A percentile compares a stretch with the other conserved stretches of the same genome.
Conservation (phyloP, 1,140 invertebrate genomes). For the Argopecten irradians region DNA sequence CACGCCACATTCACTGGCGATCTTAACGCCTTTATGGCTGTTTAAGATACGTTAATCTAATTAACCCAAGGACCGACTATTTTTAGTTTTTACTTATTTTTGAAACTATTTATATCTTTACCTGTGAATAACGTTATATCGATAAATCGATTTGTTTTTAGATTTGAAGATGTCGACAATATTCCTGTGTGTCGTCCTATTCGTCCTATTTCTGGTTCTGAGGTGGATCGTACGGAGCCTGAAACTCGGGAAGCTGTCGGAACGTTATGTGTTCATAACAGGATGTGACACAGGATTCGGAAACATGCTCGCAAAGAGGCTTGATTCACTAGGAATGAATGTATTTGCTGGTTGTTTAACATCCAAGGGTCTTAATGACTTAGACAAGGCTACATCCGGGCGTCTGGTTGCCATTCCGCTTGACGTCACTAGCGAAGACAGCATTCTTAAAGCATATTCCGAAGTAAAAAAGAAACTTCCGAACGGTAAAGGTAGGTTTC, state of each 20-base stretch:
- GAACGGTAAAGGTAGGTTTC: background rate
- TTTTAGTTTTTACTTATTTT: too few relatives aligned
- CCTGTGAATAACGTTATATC: too few relatives aligned
- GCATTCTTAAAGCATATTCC: constrained; percentile 45
- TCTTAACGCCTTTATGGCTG: too few relatives aligned
- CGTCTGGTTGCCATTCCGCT: constrained; percentile 43
- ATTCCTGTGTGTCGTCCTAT: background rate
- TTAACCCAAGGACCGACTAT: too few relatives aligned
- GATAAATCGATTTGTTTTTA: too few relatives aligned
- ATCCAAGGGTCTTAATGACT: constrained; percentile 42
- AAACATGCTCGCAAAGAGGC: constrained; percentile 69
- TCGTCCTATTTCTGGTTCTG: background rate
- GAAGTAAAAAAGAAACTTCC: constrained; percentile 38
- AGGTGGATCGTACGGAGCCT: background rate
- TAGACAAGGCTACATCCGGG: constrained; percentile 36
- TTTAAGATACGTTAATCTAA: too few relatives aligned
- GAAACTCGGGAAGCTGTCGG: background rate
- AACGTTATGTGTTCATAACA: constrained; percentile 72
- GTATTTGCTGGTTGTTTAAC: constrained; percentile 77
- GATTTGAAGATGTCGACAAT: background rate
- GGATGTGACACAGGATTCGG: constrained; percentile 79
- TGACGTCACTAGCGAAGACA: constrained; percentile 56
- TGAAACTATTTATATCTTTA: too few relatives aligned
- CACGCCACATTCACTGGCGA: too few relatives aligned
- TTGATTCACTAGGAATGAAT: constrained; percentile 74